These are phyloP conservation scores for Zhuqinia jingwanae DNA, from an alignment of 2,888 invertebrate genomes.

Conservation along the genomic window DNA sequence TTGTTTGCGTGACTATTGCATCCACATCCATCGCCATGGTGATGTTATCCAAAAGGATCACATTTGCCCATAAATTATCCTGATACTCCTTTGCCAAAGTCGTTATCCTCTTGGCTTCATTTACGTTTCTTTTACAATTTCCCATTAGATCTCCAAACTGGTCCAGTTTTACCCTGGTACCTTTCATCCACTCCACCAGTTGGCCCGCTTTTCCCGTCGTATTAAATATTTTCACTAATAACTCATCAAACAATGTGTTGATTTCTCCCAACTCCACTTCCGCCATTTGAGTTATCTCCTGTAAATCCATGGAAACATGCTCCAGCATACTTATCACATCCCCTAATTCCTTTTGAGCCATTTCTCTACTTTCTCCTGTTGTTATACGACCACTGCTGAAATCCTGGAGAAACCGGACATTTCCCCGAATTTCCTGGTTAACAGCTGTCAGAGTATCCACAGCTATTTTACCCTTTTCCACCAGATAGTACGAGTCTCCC, in stretches of 20 bases:
- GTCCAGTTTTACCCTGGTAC: slow-evolving; percentile 81
- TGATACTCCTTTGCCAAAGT: no score
- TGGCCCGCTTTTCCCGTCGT: slow-evolving; percentile 3
- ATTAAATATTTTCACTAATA: slow-evolving; percentile 63
- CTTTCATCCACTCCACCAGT: slow-evolving; percentile 55
- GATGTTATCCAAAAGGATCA: no score
- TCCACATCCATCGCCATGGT: no score
- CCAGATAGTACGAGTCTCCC: slow-evolving; percentile 27
- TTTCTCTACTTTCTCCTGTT: no score
- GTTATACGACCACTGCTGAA: neutral
- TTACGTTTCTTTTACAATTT: no score
- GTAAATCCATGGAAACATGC: slow-evolving; percentile 79
- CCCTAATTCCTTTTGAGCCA: slow-evolving; percentile 79
- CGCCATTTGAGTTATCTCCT: slow-evolving; percentile 75
- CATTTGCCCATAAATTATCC: no score
- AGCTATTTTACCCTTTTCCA: slow-evolving; percentile 44
- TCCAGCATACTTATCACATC: slow-evolving; percentile 80
- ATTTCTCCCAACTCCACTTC: slow-evolving; percentile 79
- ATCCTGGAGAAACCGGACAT: slow-evolving; percentile 42
- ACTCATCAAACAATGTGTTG: slow-evolving; percentile 76
- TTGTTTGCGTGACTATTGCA: no score
- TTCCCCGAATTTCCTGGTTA: slow-evolving; percentile 50
- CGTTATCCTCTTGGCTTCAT: no score
- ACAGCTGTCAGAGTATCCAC: slow-evolving; percentile 44
- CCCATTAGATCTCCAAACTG: no score